Evolutionary conservation across 2,797 vertebrate genomes (phyloP), one percentile per base, ranked within the genome.

Genomic region (Oreonectes daqikongensis): DNA sequence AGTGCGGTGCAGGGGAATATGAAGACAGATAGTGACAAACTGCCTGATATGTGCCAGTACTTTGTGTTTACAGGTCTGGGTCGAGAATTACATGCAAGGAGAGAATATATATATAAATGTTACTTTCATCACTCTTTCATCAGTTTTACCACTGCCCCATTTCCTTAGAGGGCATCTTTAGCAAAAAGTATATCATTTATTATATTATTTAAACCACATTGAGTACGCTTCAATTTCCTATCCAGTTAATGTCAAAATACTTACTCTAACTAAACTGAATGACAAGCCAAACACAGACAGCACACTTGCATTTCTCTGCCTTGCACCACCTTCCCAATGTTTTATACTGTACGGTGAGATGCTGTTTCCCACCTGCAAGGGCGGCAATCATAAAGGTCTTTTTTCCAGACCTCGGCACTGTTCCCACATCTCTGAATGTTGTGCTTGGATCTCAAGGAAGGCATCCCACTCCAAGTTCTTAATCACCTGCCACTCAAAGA

Each of bases 381-480:
- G 10, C 24, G 11, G 32, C 14, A 26, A 26, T 40, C 14, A 15
- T 30, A 17, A 46, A 10, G 38, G 17, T 73, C 20, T 73, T 65
- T 28, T 38, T 60, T 46, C 30, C 12, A 50, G 50, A 48, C 77
- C 76, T 69, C 24, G 30, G 32, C 50, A 26, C 55, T 61, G 28
- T 79, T 85, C 50, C 64, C 61, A 20, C 65, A 61, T 67, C 61
- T 42, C 66, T 26, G 28, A 30, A n/a, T 76, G 74, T 85, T 80
- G 48, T 82, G 64, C 60, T 82, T 82, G 72, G 78, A 82, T 80
- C 65, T 65, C 64, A 72, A 70, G n/a, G 71, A 78, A 73, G 69
- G 66, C 63, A 67, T 75, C 61, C 35, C 18, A 72, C 42, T 83
- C 69, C 77, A 81, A 70, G 40, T 71, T 79, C 70, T 71, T 71